Evolutionary conservation across 2,113 vertebrate genomes (phyloP).

Genomic region (Progne subis): DNA sequence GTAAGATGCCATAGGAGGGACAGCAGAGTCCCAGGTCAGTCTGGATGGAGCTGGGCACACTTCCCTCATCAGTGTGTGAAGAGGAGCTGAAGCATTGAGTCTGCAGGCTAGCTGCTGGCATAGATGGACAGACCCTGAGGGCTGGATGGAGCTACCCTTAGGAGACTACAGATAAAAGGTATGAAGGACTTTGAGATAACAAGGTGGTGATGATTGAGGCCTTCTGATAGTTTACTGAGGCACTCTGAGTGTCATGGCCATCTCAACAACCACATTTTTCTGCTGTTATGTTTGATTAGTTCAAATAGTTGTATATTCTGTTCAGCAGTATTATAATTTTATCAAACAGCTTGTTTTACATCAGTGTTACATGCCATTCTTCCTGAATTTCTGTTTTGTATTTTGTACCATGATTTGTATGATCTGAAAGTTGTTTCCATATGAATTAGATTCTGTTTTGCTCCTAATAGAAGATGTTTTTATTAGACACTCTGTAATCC

Average conservation of each 20-base stretch:
- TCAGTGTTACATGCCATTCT: background rate
- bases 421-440: background rate
- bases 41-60: background rate
- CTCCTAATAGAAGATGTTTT: background rate
- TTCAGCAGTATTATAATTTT: background rate
- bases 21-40: background rate
- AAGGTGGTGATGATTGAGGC: background rate
- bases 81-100: background rate
- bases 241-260: background rate
- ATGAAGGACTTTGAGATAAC: background rate
- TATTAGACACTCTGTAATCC: background rate
- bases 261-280: background rate
- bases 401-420: background rate
- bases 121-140: background rate
- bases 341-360: background rate
- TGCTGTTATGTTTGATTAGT: background rate
- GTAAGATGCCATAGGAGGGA: background rate
- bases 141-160: background rate
- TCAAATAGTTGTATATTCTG: background rate
- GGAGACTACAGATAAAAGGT: background rate
- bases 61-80: background rate
- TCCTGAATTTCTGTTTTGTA: background rate
- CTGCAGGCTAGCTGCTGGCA: background rate
- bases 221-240: background rate
- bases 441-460: background rate